Percentiles rank a stretch among this genome's conserved stretches.
Evolutionary conservation across 2,113 vertebrate species (phyloP).

Genomic region (Rhegmatorhina hoffmannsi): DNA sequence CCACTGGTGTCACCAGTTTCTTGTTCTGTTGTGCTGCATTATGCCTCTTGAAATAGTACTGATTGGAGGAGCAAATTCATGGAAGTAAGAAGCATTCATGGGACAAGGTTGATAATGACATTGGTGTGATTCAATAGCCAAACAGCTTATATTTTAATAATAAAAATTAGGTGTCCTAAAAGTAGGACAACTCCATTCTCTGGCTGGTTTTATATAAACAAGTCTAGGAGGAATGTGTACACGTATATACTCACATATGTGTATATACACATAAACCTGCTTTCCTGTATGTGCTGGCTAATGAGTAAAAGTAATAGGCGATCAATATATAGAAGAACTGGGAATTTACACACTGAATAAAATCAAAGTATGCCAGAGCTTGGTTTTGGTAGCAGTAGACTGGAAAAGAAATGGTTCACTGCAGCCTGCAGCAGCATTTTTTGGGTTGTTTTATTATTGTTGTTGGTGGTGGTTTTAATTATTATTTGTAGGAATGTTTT

Average conservation of each 20-base stretch:
- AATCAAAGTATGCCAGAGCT: background rate
- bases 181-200: background rate
- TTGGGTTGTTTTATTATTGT: background rate
- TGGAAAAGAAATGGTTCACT: background rate
- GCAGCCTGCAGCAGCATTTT: background rate
- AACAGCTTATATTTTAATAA: background rate
- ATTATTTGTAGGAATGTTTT: background rate
- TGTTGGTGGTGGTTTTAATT: background rate
- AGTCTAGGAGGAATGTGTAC: background rate
- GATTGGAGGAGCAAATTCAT: background rate
- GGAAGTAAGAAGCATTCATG: background rate
- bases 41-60: background rate
- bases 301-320: background rate
- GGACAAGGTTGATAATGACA: background rate
- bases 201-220: background rate
- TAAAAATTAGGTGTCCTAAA: background rate
- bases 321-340: background rate
- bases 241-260: accelerated
- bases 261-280: background rate
- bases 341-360: background rate
- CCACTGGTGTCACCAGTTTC: background rate
- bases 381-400: background rate
- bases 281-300: background rate
- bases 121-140: background rate
- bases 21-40: background rate